phyloP scores from a whole-genome alignment of 2,888 invertebrate species.

The Choristoneura rosaceana region DNA sequence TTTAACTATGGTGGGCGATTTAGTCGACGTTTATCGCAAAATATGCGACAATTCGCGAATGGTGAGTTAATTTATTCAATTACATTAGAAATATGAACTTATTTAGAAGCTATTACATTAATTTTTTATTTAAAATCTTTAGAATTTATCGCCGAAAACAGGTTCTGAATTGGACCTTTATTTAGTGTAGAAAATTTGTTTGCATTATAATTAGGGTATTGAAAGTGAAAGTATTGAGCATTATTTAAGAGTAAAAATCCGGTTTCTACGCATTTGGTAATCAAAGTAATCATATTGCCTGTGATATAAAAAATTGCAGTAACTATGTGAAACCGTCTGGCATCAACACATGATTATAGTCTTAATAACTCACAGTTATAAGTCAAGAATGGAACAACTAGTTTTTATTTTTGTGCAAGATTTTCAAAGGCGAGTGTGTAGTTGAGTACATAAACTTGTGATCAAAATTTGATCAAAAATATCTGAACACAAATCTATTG shows the following conservation, averaged over 20 bases:
- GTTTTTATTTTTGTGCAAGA: no score
- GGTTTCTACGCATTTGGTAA: neutral
- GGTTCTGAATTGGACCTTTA: neutral
- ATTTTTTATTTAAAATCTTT: neutral
- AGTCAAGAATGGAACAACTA: no score
- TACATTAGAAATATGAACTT: neutral
- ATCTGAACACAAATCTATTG: no score
- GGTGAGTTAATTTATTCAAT: constrained; percentile 17
- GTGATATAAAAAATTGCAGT: no score
- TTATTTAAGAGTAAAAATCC: neutral
- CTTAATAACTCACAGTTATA: no score
- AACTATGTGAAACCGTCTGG: no score
- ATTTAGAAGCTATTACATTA: neutral
- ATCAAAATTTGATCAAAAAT: no score
- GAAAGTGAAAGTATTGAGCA: constrained; percentile 17
- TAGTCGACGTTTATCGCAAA: constrained; percentile 27
- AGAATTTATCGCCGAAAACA: neutral
- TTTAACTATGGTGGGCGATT: constrained; percentile 26
- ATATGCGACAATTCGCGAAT: constrained; percentile 28
- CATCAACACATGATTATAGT: no score
- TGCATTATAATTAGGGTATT: neutral
- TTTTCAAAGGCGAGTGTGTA: no score
- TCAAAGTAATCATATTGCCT: neutral
- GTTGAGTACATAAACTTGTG: no score
- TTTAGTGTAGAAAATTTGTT: neutral